phyloP scores from a whole-genome alignment of 2,797 vertebrate genomes.

The Anabacerthia variegaticeps region DNA sequence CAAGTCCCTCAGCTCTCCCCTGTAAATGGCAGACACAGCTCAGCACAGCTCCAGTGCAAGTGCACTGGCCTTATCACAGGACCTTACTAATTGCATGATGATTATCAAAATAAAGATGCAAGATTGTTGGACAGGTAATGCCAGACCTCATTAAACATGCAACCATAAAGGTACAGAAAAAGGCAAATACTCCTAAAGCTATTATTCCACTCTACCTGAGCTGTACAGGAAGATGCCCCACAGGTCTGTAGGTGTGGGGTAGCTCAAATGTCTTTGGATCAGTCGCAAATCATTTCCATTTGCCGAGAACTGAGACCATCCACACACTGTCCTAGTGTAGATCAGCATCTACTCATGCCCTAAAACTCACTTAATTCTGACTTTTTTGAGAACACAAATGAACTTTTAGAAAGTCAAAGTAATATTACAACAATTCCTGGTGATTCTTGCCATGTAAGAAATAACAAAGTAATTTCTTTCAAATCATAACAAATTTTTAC shows the following conservation, averaged over 20 bases:
- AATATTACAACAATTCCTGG: background rate
- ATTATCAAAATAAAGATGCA: background rate
- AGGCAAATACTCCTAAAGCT: background rate
- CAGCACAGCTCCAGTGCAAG: background rate
- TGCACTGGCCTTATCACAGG: background rate
- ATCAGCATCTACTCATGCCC: background rate
- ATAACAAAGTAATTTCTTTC: accelerated
- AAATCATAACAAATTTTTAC: background rate
- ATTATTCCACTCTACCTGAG: background rate
- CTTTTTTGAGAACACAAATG: background rate
- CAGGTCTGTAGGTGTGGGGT: background rate
- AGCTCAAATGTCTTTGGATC: background rate
- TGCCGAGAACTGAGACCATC: background rate
- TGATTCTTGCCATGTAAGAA: background rate
- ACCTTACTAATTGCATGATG: background rate
- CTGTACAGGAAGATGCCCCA: background rate
- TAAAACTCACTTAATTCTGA: background rate
- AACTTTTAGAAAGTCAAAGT: background rate
- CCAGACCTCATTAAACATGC: background rate
- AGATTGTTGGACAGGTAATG: background rate
- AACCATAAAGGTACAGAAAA: background rate
- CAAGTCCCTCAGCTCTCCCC: background rate
- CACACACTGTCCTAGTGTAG: background rate
- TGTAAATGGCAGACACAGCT: background rate
- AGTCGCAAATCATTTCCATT: background rate